Evolutionary conservation across 2,888 invertebrate species (phyloP).

Genomic region (Xestoiulus laeticollis): DNA sequence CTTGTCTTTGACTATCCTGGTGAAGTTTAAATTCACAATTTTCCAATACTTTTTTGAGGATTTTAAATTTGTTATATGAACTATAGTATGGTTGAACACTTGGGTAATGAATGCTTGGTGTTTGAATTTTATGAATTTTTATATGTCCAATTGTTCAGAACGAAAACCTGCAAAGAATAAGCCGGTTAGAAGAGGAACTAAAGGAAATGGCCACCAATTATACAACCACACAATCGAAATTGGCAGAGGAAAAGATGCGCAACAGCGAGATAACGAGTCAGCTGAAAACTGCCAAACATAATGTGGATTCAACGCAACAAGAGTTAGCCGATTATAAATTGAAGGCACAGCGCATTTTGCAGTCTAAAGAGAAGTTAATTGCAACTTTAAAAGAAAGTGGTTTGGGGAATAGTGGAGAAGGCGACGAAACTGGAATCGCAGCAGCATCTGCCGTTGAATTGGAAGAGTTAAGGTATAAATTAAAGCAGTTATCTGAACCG

Average conservation of each 20-base stretch:
- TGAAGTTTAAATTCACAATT: neutral
- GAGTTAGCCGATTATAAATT: conserved; percentile 80
- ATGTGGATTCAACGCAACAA: conserved; percentile 64
- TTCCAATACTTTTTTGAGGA: neutral
- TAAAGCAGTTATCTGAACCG: neutral
- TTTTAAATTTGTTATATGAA: neutral
- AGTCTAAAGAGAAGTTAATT: conserved; percentile 79
- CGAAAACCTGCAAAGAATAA: conserved; percentile 62
- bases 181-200: conserved; percentile 66
- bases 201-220: conserved; percentile 64
- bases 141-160: conserved; percentile 59
- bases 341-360: conserved; percentile 80
- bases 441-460: conserved; percentile 67
- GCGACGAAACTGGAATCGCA: conserved; percentile 54
- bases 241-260: conserved; percentile 62
- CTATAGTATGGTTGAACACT: too few species aligned
- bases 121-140: too few species aligned
- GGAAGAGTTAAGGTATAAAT: conserved; percentile 68
- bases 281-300: conserved; percentile 63
- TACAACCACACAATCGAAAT: conserved; percentile 61
- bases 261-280: conserved; percentile 61
- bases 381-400: conserved; percentile 67
- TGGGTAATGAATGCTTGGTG: neutral
- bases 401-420: conserved; percentile 50
- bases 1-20: too few species aligned